A percentile compares a stretch with the other conserved stretches of the same genome.
phyloP scores from a whole-genome alignment of 2,797 vertebrate genomes.

The Phyllotis vaccarum region DNA sequence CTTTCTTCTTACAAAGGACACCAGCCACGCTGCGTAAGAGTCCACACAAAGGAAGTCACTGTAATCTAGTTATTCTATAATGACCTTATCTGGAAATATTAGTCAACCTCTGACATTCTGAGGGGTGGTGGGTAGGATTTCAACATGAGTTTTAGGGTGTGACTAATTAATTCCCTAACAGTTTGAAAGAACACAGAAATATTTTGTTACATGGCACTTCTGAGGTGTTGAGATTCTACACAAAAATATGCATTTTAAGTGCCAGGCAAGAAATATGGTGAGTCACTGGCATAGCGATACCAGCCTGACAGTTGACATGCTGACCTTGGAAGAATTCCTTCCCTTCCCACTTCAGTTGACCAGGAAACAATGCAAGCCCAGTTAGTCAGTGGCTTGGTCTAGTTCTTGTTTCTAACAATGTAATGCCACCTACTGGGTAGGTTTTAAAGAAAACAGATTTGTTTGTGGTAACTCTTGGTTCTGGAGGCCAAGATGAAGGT shows the following conservation, averaged over 20 bases:
- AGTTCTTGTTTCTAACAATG: not conserved
- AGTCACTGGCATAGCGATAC: not conserved
- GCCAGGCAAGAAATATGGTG: not conserved
- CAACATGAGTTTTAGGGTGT: not conserved
- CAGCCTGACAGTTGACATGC: not conserved
- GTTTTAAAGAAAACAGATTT: not conserved
- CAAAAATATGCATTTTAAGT: constrained; percentile 37
- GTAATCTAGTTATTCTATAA: constrained; percentile 19
- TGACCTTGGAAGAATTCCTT: not conserved
- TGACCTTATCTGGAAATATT: not conserved
- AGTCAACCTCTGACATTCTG: not conserved
- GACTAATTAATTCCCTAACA: not conserved
- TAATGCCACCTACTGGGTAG: not conserved
- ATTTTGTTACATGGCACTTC: constrained; percentile 36
- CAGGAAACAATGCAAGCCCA: not conserved
- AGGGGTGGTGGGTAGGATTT: not conserved
- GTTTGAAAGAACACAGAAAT: constrained; percentile 23
- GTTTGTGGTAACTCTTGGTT: not conserved
- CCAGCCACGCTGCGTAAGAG: not conserved
- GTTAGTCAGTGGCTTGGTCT: not conserved
- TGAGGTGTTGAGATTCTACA: constrained; percentile 29
- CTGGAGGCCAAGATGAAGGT: not conserved
- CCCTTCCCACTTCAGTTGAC: too few relatives aligned
- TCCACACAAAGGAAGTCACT: not conserved
- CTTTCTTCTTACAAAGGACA: not conserved